phyloP scores from a whole-genome alignment of 2,888 invertebrate species.

The Caenorhabditis sp. region DNA sequence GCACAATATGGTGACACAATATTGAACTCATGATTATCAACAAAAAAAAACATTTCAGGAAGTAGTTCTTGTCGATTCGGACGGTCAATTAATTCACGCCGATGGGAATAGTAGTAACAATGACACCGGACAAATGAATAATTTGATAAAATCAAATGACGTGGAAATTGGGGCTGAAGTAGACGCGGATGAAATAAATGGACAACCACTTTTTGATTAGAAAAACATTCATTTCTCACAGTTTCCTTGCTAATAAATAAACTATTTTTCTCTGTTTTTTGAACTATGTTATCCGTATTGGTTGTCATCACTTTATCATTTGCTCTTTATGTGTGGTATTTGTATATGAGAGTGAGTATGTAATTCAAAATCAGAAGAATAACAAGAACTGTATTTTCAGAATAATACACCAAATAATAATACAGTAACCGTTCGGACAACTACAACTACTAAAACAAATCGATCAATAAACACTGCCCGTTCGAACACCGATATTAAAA shows the following conservation, averaged over 20 bases:
- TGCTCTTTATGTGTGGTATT: not conserved
- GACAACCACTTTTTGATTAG: conserved; percentile 29
- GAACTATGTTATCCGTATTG: too few relatives aligned
- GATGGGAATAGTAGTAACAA: conserved; percentile 16
- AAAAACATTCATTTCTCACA: not conserved
- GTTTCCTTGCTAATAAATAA: conserved; percentile 1
- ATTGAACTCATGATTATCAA: conserved; percentile 1
- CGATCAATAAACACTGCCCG: too few relatives aligned
- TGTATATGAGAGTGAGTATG: not conserved
- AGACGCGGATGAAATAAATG: conserved; percentile 18
- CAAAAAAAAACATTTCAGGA: conserved; percentile 31
- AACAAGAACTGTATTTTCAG: not conserved
- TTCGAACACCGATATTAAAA: too few relatives aligned
- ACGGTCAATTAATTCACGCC: conserved; percentile 12
- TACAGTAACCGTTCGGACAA: too few relatives aligned
- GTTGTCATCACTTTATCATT: not conserved
- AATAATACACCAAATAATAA: not conserved
- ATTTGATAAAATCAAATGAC: not conserved
- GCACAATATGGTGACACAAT: conserved; percentile 36
- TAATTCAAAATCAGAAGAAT: not conserved
- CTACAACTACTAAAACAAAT: too few relatives aligned
- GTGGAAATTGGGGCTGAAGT: conserved; percentile 8
- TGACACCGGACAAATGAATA: conserved; percentile 11
- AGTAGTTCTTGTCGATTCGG: conserved; percentile 38
- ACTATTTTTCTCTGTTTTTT: not conserved